Evolutionary conservation across 2,797 vertebrate genomes (phyloP), one percentile per base, ranked within the genome.

Genomic region (Myripristis murdjan): DNA sequence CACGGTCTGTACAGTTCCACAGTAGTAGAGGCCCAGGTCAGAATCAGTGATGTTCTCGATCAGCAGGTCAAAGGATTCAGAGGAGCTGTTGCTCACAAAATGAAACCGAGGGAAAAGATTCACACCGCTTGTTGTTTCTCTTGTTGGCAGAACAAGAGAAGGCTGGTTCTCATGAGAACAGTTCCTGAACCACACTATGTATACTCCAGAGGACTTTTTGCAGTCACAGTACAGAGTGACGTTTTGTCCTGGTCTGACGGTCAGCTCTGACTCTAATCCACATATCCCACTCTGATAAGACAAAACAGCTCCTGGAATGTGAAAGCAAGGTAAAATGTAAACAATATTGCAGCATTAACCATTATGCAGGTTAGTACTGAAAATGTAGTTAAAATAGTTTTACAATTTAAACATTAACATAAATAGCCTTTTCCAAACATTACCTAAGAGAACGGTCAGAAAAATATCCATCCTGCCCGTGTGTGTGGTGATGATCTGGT

Each of bases 171-270:
- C 28, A 63, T 90, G 79, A 51, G 83, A 87, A 18, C 81, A 88
- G 39, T 87, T 79, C 26, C 79, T 88, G 69, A 16, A 87, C 88
- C 90, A 90, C 37, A 78, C 20, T 11, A 70, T 81, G 4, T 0
- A 15, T 5, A 26, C 24, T 66, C 70, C 80, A 44, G 0, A 0
- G n/a, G 58, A 56, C 5, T 0, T 0, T 61, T 56, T 51, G 35
- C 78, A 83, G 72, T 91, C 85, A 67, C 85, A 87, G 61, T 74
- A 31, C 14, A 90, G 53, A 54, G 79, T 91, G 68, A 87, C 44
- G 65, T 79, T 81, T 16, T 88, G 75, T 75, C 77, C 84, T 26
- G 60, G 59, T 73, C 18, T 75, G 37, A 75, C 67, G 14, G 10
- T 60, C 22, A 35, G 6, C 24, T 78, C 28, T 14, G 57, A 22